These are phyloP conservation scores for Pseudonaja textilis DNA, from an alignment of 2,113 vertebrate genomes.

Conservation along the genomic window DNA sequence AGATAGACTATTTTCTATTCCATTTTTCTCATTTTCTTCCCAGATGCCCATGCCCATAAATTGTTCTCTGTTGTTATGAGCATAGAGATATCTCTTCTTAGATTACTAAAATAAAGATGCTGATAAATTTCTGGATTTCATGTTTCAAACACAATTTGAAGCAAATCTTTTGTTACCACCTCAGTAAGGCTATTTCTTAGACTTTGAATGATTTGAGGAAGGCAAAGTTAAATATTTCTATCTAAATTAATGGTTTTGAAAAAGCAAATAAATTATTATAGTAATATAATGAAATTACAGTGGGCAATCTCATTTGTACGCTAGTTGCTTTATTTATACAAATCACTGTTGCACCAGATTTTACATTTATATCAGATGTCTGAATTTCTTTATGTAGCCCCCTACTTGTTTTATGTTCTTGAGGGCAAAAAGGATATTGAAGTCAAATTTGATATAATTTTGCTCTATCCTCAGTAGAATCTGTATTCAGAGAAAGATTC, in stretches of 20 bases:
- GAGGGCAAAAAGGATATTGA: constrained; percentile 29
- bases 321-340: constrained; percentile 47
- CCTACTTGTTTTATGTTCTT: constrained; percentile 3
- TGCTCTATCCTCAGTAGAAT: constrained; percentile 7
- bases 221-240: neutral
- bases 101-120: constrained; percentile 49
- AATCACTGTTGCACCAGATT: constrained; percentile 45
- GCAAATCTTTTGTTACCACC: constrained; percentile 15
- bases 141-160: constrained; percentile 54
- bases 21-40: constrained; percentile 28
- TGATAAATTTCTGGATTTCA: constrained; percentile 41
- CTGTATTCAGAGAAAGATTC: constrained; percentile 20
- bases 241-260: constrained; percentile 27
- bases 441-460: neutral
- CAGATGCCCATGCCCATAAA: neutral
- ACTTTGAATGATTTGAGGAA: constrained; percentile 5
- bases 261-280: constrained; percentile 20
- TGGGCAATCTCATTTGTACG: constrained; percentile 56
- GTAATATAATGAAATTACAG: constrained; percentile 52
- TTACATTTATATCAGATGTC: constrained; percentile 42
- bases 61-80: constrained; percentile 57
- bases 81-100: constrained; percentile 41
- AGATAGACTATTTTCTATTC: constrained; percentile 56
- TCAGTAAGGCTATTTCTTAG: neutral
- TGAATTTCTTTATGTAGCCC: constrained; percentile 43